These are phyloP conservation scores for Drosophila prosaltans DNA, from an alignment of 1,140 invertebrate species.

Conservation along the genomic window DNA sequence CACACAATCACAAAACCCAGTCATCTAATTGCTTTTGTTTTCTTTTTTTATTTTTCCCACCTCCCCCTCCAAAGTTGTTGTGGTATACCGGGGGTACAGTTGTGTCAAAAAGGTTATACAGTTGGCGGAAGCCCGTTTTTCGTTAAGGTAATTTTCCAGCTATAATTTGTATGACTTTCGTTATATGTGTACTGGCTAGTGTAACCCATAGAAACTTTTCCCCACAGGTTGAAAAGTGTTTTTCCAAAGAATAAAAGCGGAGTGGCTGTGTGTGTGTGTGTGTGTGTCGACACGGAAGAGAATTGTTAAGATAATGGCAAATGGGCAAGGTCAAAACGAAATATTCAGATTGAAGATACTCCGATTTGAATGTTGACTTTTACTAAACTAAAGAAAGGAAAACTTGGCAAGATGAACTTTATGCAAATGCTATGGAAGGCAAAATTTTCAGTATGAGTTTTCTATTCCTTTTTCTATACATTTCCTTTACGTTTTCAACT, in stretches of 20 bases:
- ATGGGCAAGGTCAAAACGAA: not conserved
- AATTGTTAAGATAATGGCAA: constrained; percentile 3
- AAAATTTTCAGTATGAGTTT: constrained; percentile 50
- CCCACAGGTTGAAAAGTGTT: constrained; percentile 38
- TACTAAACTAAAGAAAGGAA: constrained; percentile 34
- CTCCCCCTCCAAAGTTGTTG: not conserved
- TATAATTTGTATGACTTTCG: constrained; percentile 63
- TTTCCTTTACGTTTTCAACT: constrained; percentile 36
- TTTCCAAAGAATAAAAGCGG: constrained; percentile 37
- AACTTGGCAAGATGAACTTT: constrained; percentile 51
- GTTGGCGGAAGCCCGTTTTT: constrained; percentile 69
- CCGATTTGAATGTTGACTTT: constrained; percentile 34
- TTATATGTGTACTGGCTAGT: constrained; percentile 7
- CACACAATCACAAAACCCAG: constrained; percentile 46
- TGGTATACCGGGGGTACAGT: constrained; percentile 56
- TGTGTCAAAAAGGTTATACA: constrained; percentile 61
- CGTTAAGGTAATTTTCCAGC: constrained; percentile 73
- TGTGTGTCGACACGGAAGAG: not conserved
- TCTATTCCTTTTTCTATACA: constrained; percentile 37
- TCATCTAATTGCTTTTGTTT: constrained; percentile 76
- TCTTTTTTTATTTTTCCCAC: constrained; percentile 20
- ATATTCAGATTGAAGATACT: constrained; percentile 12
- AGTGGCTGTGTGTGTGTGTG: not conserved
- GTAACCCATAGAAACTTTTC: constrained; percentile 37
- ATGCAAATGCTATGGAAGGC: constrained; percentile 54